A percentile compares a stretch with the other conserved stretches of the same genome.
These are phyloP conservation scores for Eupsilia transversa DNA, from an alignment of 2,888 invertebrate genomes.

Conservation along the genomic window DNA sequence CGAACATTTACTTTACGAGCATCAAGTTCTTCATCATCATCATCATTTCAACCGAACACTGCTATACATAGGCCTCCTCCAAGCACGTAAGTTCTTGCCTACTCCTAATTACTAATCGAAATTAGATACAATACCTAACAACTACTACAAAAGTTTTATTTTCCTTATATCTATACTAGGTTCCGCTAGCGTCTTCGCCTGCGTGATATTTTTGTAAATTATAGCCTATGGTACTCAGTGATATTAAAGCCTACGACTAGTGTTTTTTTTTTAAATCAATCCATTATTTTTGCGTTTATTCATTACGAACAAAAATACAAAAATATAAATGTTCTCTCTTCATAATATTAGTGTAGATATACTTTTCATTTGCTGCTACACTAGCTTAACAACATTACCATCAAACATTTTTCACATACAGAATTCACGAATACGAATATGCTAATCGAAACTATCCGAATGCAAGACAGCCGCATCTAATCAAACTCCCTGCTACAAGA, in stretches of 20 bases:
- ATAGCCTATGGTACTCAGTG: too few relatives aligned
- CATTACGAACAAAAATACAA: too few relatives aligned
- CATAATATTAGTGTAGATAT: too few relatives aligned
- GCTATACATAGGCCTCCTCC: neutral
- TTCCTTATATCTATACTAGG: neutral
- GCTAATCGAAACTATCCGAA: constrained; percentile 70
- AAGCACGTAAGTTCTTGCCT: neutral
- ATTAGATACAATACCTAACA: neutral
- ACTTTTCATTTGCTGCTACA: neutral
- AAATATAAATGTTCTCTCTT: too few relatives aligned
- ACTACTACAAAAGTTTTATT: neutral
- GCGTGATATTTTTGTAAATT: too few relatives aligned
- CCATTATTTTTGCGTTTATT: too few relatives aligned
- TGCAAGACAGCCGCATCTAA: constrained; percentile 69
- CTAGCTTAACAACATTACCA: neutral
- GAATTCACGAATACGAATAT: constrained; percentile 50
- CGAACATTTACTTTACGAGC: neutral
- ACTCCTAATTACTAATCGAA: neutral
- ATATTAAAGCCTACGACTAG: too few relatives aligned
- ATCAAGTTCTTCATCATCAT: neutral
- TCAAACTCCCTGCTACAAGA: constrained; percentile 57
- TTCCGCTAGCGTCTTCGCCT: too few relatives aligned
- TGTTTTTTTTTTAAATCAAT: too few relatives aligned
- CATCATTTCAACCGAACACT: neutral
- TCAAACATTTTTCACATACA: neutral